Evolutionary conservation across 1,140 invertebrate species (phyloP), one percentile per base, ranked within the genome.

Genomic region (Aphidius ervi): DNA sequence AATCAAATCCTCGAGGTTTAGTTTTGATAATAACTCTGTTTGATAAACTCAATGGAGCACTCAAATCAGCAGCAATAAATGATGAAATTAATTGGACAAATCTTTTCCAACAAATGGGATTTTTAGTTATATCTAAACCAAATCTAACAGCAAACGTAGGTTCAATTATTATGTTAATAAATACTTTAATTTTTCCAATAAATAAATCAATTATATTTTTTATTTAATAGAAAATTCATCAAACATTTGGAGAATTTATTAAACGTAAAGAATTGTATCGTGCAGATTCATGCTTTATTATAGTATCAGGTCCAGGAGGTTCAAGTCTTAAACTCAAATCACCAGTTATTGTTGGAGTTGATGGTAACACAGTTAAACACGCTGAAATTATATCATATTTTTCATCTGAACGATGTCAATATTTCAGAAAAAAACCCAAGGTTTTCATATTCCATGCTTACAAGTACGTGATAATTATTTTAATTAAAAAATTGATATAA

Each of bases 371-470:
- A 5, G 23, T 54, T 6, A 54, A 42, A 5, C 40, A 42, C 6
- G 6, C 70, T 10, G 78, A 82, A 31, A 81, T 90, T 53, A 68
- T 86, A 0, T 70, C 83, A 9, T 78, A 80, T 63, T 91, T 93
- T 68, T 83, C 83, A 48, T 82, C 85, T 58, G 67, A 74, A 9
- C 82, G 81, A 54, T 87, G 87, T 68, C 81, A 82, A 1, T 56
- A 76, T 58, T 76, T 93, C 40, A 68, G 73, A 0, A 79, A 81
- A 47, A 88, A 91, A 68, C 90, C 90, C 48, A 93, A 93, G 77
- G 82, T 92, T 63, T 89, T 92, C 65, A 85, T 93, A 45, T 90
- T 90, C 68, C 90, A 92, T 73, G 82, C 85, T 48, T 92, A 90
- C 74, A 83, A 87, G 83, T 85, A 68, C n/a, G 54, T 31, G 4